phyloP scores from a whole-genome alignment of 64 coral and sea anemone genomes.

The Pocillopora verrucosa region DNA sequence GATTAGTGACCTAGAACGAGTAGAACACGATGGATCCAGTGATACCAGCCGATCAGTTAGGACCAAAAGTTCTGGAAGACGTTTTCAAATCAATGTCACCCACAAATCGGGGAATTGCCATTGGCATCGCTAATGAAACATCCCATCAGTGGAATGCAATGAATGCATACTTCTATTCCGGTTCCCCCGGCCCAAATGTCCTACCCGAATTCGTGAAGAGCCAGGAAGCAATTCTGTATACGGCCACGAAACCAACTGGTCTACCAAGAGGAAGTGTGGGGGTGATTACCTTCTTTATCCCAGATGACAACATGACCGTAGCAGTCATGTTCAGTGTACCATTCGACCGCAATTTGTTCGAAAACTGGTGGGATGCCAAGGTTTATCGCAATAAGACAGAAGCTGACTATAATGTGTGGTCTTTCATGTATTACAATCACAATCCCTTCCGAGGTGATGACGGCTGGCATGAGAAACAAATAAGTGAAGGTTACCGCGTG shows the following conservation, averaged over 20 bases:
- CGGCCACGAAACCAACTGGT: neutral
- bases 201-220: too few relatives aligned
- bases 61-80: too few relatives aligned
- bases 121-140: constrained; percentile 1
- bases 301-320: neutral
- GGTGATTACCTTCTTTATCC: neutral
- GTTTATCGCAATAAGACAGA: neutral
- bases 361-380: constrained; percentile 50
- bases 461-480: neutral
- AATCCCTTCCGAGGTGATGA: constrained; percentile 22
- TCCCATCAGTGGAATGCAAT: neutral
- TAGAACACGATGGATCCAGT: too few relatives aligned
- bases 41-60: too few relatives aligned
- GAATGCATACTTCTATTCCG: neutral
- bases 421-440: neutral
- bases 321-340: constrained; percentile 6
- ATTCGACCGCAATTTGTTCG: constrained; percentile 45
- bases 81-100: too few relatives aligned
- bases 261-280: constrained; percentile 5
- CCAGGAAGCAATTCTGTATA: too few relatives aligned
- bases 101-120: neutral
- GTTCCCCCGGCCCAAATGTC: too few relatives aligned
- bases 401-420: neutral
- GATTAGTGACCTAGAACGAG: too few relatives aligned
- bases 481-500: too few relatives aligned